Evolutionary conservation across 2,888 invertebrate species (phyloP).

Genomic region (Endomychus coccineus): DNA sequence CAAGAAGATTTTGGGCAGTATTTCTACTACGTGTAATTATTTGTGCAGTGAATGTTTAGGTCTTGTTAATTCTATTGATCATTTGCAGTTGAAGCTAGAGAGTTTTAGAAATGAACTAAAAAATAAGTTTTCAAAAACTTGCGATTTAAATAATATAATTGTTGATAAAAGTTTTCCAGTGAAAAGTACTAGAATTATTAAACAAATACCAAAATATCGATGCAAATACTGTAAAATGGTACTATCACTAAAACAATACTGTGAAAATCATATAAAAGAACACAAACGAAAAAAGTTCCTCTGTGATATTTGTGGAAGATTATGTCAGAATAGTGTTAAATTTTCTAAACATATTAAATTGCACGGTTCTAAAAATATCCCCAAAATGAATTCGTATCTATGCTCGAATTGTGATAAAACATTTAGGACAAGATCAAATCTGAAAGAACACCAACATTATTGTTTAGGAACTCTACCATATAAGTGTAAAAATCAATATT

Average conservation of each 20-base stretch:
- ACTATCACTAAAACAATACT: slow-evolving; percentile 31
- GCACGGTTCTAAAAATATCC: slow-evolving; percentile 22
- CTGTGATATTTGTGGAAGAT: slow-evolving; percentile 38
- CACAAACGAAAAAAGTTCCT: slow-evolving; percentile 32
- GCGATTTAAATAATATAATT: too few species aligned
- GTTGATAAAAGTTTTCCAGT: too few species aligned
- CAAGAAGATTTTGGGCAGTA: slow-evolving; percentile 29
- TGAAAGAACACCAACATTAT: slow-evolving; percentile 38
- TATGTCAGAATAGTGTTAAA: slow-evolving; percentile 24
- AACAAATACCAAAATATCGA: too few species aligned
- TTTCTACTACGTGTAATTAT: slow-evolving; percentile 28
- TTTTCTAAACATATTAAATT: too few species aligned
- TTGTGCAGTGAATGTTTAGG: slow-evolving; percentile 41
- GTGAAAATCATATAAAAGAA: slow-evolving; percentile 30
- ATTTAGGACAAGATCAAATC: slow-evolving; percentile 36
- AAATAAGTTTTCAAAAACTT: slow-evolving; percentile 33
- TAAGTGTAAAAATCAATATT: slow-evolving; percentile 31
- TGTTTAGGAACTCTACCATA: slow-evolving; percentile 37
- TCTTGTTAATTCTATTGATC: slow-evolving; percentile 41
- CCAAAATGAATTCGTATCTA: too few species aligned
- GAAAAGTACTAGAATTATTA: too few species aligned
- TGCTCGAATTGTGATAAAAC: slow-evolving; percentile 36
- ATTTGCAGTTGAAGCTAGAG: slow-evolving; percentile 38
- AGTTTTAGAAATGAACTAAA: slow-evolving; percentile 33
- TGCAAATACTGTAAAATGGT: slow-evolving; percentile 37